Evolutionary conservation across 2,797 vertebrate genomes (phyloP), one percentile per base, ranked within the genome.

Genomic region (Loris lydekkerianus): DNA sequence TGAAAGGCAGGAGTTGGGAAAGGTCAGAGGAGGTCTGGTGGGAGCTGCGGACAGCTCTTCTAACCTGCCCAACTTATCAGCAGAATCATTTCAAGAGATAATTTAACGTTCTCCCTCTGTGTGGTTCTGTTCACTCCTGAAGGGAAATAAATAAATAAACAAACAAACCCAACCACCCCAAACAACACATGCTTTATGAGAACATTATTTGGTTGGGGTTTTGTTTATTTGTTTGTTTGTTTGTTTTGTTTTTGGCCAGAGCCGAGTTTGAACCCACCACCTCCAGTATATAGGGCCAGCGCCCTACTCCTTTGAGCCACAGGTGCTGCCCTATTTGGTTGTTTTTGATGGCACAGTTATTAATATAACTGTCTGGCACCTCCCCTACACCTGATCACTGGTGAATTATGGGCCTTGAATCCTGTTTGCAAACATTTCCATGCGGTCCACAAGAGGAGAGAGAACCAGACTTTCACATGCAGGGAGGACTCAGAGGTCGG

Each of bases 21-120:
- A 96, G 92, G 96, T 94, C 31, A 3, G 40, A 43, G 88, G 78
- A 80, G 91, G 93, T 65, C 85, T 63, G 67, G 67, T 0, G 1
- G 76, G 89, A 86, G 43, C 63, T 23, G 61, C 78, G 10, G 2
- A 60, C 69, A 29, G 63, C 2, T 34, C 91, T 87, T 93, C 92
- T 61, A 46, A 84, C 69, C 88, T 77, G 43, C 63, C 93, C 53
- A 4, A 46, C 83, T 93, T 86, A 87, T 87, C 88, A 89, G 86
- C 4, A 0, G 78, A 56, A 93, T 93, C 87, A 65, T 87, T 88
- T 92, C 49, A 63, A 83, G 86, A 87, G 81, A 87, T 91, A 86
- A 94, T 96, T 95, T 85, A 93, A 84, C 83, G 80, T 60, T 86
- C 72, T 94, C 91, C 91, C 89, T 96, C 56, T 2, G 69, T 84